Base-by-base conservation (phyloP, 1,140 invertebrate genomes). In the Microplitis mediator region DNA sequence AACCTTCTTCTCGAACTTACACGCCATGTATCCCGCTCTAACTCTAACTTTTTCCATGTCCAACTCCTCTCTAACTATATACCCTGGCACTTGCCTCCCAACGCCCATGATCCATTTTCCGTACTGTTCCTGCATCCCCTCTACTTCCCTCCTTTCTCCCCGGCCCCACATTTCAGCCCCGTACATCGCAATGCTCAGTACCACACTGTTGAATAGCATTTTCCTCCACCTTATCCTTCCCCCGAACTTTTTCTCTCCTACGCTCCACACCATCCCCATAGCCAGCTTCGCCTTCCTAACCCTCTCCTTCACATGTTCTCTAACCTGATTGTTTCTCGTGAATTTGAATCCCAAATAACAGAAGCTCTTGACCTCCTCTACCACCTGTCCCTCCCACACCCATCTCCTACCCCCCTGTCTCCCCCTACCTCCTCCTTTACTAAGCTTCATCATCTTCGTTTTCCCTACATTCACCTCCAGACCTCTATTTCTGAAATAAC, bases 301-400 rank as follows among this genome's bases (percentile, higher is more conserved):
- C 31, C 32, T 16, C 1, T 72, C 65, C 36, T 34, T 71, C 3
- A 74, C 35, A 8, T 74, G 72, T 3, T 35, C n/a, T 0, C 54
- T 64, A 14, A 16, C 45, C 8, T 31, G n/a, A 50, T 52, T 64
- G 16, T 51, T 60, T 3, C 45, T 69, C 16, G 3, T 36, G n/a
- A 73, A 56, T 31, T 11, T 34, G 52, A 56, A 70, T 32, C 62
- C 69, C 31, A 74, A 54, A 51, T 74, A 74, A 5, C 34, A 50
- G 16, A 74, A 71, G 36, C 71, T 51, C 62, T 65, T 60, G 6
- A 74, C 73, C 35, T 70, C 61, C 51, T 71, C 73, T 9, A 66
- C 35, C 16, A 52, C 16, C 31, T 39, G 16, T 31, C 68, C 73
- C 16, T 56, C 54, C 71, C 71, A 72, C 35, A 4, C 6, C 35